Conservation (phyloP, 2,797 vertebrate genomes). For the Philypnodon macrostomus region DNA sequence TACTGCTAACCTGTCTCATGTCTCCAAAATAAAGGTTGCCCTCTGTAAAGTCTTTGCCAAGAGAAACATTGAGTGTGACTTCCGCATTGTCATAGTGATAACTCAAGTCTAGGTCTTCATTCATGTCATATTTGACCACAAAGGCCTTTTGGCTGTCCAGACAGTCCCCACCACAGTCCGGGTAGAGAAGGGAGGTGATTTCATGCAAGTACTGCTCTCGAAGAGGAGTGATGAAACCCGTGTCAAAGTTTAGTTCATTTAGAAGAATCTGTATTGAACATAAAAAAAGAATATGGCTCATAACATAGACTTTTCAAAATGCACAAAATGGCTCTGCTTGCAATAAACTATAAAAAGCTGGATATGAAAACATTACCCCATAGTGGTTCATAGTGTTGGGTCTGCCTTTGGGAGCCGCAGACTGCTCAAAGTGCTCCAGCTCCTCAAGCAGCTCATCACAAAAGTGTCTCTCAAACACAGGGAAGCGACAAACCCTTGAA, state of each 20-base stretch:
- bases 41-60: slow-evolving; percentile 88
- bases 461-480: slow-evolving; percentile 85
- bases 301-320: no score
- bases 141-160: slow-evolving; percentile 95
- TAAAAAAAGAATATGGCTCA: no score
- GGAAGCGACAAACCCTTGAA: slow-evolving; percentile 84
- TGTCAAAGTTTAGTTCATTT: slow-evolving; percentile 89
- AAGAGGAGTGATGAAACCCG: slow-evolving; percentile 82
- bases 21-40: slow-evolving; percentile 93
- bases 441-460: slow-evolving; percentile 86
- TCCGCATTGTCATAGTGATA: slow-evolving; percentile 95
- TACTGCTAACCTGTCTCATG: slow-evolving; percentile 81
- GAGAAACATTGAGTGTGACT: slow-evolving; percentile 89
- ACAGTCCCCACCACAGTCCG: slow-evolving; percentile 81
- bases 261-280: slow-evolving; percentile 81
- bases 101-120: slow-evolving; percentile 86
- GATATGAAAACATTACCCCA: slow-evolving; percentile 81
- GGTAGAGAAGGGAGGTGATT: slow-evolving; percentile 83
- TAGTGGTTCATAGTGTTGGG: slow-evolving; percentile 98
- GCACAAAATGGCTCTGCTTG: no score
- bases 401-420: slow-evolving; percentile 87
- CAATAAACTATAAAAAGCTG: no score
- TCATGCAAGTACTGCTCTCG: slow-evolving; percentile 85
- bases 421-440: slow-evolving; percentile 90
- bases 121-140: slow-evolving; percentile 87